phyloP scores from a whole-genome alignment of 2,797 vertebrate species.

The Lepus townsendii region DNA sequence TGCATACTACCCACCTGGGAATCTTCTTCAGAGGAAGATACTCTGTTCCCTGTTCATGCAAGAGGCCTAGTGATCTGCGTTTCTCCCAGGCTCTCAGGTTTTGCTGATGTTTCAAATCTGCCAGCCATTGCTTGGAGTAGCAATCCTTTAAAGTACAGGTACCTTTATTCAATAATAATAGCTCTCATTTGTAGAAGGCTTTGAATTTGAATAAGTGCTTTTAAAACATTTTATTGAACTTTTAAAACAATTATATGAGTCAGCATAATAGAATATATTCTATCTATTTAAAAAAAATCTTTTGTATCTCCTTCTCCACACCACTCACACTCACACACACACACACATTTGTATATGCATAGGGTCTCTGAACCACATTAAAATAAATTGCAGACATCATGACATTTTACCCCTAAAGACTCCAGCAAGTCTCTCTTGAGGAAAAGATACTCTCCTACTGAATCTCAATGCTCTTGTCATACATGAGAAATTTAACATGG shows the following conservation, averaged over 20 bases:
- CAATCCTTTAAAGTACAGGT: not conserved
- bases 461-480: not conserved
- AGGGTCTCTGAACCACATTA: not conserved
- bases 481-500: not conserved
- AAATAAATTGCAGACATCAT: not conserved
- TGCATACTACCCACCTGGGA: not conserved
- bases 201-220: conserved; percentile 8
- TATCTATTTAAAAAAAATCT: not conserved
- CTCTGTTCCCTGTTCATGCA: not conserved
- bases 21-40: not conserved
- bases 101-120: not conserved
- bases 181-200: not conserved
- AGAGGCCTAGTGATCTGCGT: not conserved
- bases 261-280: not conserved
- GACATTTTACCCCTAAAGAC: not conserved
- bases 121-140: not conserved
- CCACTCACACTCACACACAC: not conserved
- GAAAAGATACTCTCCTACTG: not conserved
- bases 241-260: not conserved
- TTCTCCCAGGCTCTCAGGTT: not conserved
- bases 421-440: not conserved
- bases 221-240: conserved; percentile 26
- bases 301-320: not conserved
- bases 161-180: not conserved
- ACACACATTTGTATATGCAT: not conserved